Evolutionary conservation across 2,888 invertebrate genomes (phyloP).

Genomic region (Selenia dentaria): DNA sequence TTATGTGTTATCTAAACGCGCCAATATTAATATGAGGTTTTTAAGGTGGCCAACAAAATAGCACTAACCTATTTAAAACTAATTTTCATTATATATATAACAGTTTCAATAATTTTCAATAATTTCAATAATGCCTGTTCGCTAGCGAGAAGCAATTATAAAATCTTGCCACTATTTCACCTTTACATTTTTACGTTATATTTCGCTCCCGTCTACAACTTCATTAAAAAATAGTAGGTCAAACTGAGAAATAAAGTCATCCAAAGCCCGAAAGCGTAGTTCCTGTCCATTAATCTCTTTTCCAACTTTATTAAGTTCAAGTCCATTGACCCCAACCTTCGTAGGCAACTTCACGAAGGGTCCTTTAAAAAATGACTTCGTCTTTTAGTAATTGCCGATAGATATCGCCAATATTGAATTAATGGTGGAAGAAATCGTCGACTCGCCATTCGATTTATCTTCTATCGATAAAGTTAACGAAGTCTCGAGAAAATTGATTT

Average conservation of each 20-base stretch:
- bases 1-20: too few species aligned
- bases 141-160: constrained; percentile 2
- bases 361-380: constrained; percentile 37
- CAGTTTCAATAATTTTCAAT: too few species aligned
- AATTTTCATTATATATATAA: too few species aligned
- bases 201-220: constrained; percentile 2
- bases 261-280: constrained; percentile 16
- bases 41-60: too few species aligned
- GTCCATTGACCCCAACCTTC: constrained; percentile 32
- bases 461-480: constrained; percentile 62
- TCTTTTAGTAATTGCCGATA: constrained; percentile 49
- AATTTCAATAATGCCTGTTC: too few species aligned
- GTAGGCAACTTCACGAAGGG: constrained; percentile 21
- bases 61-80: too few species aligned
- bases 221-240: constrained; percentile 18
- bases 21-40: too few species aligned
- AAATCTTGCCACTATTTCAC: constrained; percentile 4
- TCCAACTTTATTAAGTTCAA: constrained; percentile 33
- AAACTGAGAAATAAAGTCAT: constrained; percentile 26
- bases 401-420: constrained; percentile 53
- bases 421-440: constrained; percentile 52
- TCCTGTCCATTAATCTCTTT: constrained; percentile 32
- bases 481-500: constrained; percentile 59
- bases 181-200: constrained; percentile 7
- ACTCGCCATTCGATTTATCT: constrained; percentile 54